Evolutionary conservation across 2,797 vertebrate species (phyloP), one percentile per base, ranked within the genome.

Genomic region (Clarias fuscus): DNA sequence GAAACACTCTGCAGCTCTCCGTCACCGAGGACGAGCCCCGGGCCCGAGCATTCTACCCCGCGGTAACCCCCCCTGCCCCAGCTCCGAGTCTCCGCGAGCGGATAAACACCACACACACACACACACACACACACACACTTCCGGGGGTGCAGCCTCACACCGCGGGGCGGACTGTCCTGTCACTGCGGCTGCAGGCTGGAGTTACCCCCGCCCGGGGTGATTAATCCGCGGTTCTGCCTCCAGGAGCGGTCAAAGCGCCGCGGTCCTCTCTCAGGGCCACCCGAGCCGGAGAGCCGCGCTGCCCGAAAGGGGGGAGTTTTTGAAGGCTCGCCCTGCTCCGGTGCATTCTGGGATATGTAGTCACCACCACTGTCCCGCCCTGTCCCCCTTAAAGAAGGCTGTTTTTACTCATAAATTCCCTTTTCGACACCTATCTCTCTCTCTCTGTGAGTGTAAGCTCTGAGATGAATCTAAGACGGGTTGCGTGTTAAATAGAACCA

Each of bases 291-390:
- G 59, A 73, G 17, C 17, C 30, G 83, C 48, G 24, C 67, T 24
- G 59, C 58, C 30, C 1, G 2, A 48, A 43, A 18, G 0, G 10
- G 10, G 67, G 75, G 27, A 68, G 70, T 75, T 84, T 77, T 75
- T 68, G 83, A 87, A 85, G 83, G 77, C 77, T 73, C 83, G 86
- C 58, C 70, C 86, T 81, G 48, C 2, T 27, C 27, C 24, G 75
- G 5, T 85, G 93, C 79, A 86, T 0, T 33, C 20, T 93, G 94
- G 95, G 94, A 93, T 90, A 91, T 91, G 92, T 86, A 94, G 84
- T 89, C 17, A 56, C 2, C 22, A 1, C 6, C 3, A 20, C 7
- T 1, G 15, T 64, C 65, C 48, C 76, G 17, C 48, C 56, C 65
- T 33, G 3, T 1, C 20, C 14, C 33, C 53, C 1, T 2, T 20